Conservation (phyloP, 1,140 invertebrate species). For the Chironomus striatipennis region DNA sequence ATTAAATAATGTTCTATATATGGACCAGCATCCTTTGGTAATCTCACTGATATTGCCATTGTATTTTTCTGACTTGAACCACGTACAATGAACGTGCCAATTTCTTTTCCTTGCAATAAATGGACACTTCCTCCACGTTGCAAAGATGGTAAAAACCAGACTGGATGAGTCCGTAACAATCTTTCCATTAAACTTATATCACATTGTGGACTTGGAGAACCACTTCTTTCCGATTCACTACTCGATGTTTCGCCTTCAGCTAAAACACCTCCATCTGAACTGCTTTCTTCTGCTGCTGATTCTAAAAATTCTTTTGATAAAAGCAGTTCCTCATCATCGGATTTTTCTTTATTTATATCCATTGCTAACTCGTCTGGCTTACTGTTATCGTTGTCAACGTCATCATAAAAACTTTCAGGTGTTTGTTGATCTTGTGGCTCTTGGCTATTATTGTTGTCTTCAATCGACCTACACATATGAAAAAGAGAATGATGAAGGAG, state of each 20-base stretch:
- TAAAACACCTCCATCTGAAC: slow-evolving; percentile 40
- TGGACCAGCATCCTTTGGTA: slow-evolving; percentile 74
- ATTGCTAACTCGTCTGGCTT: slow-evolving; percentile 16
- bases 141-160: slow-evolving; percentile 92
- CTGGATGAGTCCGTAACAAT: slow-evolving; percentile 81
- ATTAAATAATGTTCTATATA: slow-evolving; percentile 95
- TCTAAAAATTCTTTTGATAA: slow-evolving; percentile 16
- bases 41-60: slow-evolving; percentile 86
- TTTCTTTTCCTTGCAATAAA: slow-evolving; percentile 84
- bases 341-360: slow-evolving; percentile 10
- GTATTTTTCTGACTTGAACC: slow-evolving; percentile 87
- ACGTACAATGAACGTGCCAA: slow-evolving; percentile 89
- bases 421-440: not conserved
- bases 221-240: slow-evolving; percentile 36
- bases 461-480: not conserved
- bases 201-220: slow-evolving; percentile 48
- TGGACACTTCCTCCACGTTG: slow-evolving; percentile 86
- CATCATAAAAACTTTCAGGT: slow-evolving; percentile 17
- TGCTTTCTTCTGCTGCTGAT: slow-evolving; percentile 26
- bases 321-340: not conserved
- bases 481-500: not conserved
- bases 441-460: not conserved
- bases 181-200: slow-evolving; percentile 78
- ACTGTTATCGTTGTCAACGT: not conserved
- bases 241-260: slow-evolving; percentile 39